Base-by-base conservation (phyloP, 2,113 vertebrate genomes). In the Pelecanus crispus region DNA sequence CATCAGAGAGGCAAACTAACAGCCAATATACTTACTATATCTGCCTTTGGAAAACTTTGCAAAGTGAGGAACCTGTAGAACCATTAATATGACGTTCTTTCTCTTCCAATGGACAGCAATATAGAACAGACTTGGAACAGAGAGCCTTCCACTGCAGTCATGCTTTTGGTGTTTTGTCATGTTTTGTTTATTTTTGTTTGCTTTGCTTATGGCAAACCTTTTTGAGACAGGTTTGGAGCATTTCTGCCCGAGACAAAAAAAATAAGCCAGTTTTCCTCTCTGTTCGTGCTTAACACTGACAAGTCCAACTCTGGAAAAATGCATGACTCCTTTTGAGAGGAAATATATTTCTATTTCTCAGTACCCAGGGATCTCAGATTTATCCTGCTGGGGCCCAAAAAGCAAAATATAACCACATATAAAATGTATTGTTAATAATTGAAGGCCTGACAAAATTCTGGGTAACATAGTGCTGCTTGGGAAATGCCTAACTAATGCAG, bases 121-220 rank as follows among this genome's bases (percentile, higher is more conserved):
- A 34, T 3, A 61, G 40, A 67, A 32, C 5, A 55, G 44, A 29
- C 13, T 32, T 44, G 18, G 7, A 47, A 13, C 8, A 66, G 4
- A 65, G 11, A 25, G 2, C 7, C 22, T 52, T 81, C 77, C 22
- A 40, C 28, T 68, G 31, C 31, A 67, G 44, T 6, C 10, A 47
- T 1, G 0, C 4, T 29, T 72, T 58, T 29, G 9, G n/a, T n/a
- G n/a, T n/a, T n/a, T n/a, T n/a, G 55, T 50, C n/a, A n/a, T 3
- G 4, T 49, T 84, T 38, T 79, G 14, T n/a, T 74, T 81, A 31
- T 19, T 53, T 93, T 47, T 56, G 29, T 56, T 56, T 58, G 42
- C 6, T 86, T 65, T 92, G 13, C 11, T 66, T 49, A 17, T 45
- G 9, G 42, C 42, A 42, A 42, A 42, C 10, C 42, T 42, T 42